Conservation (phyloP, 92 coral and sea anemone genomes). For the Anthopleura xanthogrammica region DNA sequence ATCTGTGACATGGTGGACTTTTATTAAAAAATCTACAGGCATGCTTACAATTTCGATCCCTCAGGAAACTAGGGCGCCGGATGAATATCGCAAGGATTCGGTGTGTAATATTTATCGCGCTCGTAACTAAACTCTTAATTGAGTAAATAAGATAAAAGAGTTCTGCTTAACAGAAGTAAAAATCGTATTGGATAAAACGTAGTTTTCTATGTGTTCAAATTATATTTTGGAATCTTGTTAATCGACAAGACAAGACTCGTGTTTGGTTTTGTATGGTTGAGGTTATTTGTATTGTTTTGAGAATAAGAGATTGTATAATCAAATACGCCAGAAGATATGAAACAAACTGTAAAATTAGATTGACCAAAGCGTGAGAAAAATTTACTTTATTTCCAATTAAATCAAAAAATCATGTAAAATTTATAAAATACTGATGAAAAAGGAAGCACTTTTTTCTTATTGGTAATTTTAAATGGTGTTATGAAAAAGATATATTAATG, state of each 20-base stretch:
- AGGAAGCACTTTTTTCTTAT: not conserved
- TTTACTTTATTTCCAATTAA: not conserved
- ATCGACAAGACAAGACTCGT: not conserved
- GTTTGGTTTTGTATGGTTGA: not conserved
- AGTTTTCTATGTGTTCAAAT: not conserved
- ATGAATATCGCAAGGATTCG: no score
- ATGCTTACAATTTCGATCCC: not conserved
- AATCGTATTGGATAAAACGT: no score
- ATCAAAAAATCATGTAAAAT: not conserved
- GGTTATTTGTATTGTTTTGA: not conserved
- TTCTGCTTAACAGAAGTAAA: no score
- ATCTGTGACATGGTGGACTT: not conserved
- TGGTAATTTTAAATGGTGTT: not conserved
- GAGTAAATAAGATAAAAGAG: no score
- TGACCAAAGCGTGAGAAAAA: not conserved
- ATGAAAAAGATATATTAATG: not conserved
- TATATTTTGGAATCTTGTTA: not conserved
- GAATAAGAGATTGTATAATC: not conserved
- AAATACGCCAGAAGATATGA: not conserved
- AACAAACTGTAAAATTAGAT: not conserved
- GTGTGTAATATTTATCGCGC: no score
- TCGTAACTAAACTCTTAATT: no score
- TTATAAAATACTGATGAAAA: not conserved
- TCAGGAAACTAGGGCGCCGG: no score
- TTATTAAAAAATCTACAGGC: not conserved